Conservation (phyloP, 2,888 invertebrate genomes). For the Dynastes grantii region DNA sequence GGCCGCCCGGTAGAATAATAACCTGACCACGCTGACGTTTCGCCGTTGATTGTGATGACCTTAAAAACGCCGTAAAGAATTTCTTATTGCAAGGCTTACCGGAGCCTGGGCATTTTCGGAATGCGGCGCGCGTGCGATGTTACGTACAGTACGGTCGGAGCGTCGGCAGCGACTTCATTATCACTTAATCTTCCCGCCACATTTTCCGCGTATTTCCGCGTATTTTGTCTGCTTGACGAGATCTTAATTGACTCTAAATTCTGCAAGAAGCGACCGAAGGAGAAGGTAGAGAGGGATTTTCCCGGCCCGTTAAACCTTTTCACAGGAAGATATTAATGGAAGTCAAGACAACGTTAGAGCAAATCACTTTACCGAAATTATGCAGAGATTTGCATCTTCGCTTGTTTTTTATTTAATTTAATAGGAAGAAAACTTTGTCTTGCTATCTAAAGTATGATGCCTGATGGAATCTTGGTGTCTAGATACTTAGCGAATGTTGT, state of each 20-base stretch:
- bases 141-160: neutral
- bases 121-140: conserved; percentile 41
- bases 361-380: conserved; percentile 13
- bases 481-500: too few species aligned
- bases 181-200: conserved; percentile 42
- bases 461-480: too few species aligned
- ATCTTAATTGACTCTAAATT: conserved; percentile 45
- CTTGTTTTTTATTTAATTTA: neutral
- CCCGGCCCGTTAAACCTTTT: conserved; percentile 4
- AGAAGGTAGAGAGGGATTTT: neutral
- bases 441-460: too few species aligned
- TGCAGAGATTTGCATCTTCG: neutral
- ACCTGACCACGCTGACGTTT: neutral
- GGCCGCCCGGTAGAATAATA: neutral
- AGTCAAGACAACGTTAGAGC: neutral
- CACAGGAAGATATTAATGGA: conserved; percentile 16
- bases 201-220: conserved; percentile 38
- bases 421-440: too few species aligned
- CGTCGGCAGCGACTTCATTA: conserved; percentile 56
- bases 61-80: conserved; percentile 46
- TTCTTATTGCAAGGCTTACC: conserved; percentile 48
- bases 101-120: conserved; percentile 54
- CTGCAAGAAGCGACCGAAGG: conserved; percentile 12
- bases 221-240: conserved; percentile 37
- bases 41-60: conserved; percentile 5